Conservation (phyloP, 2,888 invertebrate species). For the Pomacea canaliculata region DNA sequence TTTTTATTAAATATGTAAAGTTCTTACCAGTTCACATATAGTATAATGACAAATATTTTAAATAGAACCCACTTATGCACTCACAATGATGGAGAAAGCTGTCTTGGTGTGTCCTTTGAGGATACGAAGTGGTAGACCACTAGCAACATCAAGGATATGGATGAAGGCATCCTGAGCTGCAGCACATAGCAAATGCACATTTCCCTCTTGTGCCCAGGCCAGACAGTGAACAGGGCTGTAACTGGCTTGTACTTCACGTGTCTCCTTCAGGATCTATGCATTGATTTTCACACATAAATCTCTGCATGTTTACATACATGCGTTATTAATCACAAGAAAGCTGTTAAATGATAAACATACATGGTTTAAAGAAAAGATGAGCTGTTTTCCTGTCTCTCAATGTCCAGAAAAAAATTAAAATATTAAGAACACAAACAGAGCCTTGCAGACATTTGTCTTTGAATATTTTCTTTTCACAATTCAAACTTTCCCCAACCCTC, state of each 20-base stretch:
- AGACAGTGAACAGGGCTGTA: constrained; percentile 49
- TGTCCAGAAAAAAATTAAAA: too few species aligned
- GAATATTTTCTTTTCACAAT: too few species aligned
- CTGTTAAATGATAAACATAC: too few species aligned
- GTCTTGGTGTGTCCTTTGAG: constrained; percentile 52
- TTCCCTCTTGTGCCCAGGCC: constrained; percentile 48
- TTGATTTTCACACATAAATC: too few species aligned
- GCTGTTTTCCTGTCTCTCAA: too few species aligned
- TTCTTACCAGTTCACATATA: too few species aligned
- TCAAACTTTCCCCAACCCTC: too few species aligned
- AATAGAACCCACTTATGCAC: neutral
- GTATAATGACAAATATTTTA: too few species aligned
- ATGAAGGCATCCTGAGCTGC: constrained; percentile 50
- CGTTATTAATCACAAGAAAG: neutral
- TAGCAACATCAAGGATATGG: constrained; percentile 48
- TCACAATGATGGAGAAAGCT: constrained; percentile 47
- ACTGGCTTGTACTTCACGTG: constrained; percentile 48
- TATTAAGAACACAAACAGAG: too few species aligned
- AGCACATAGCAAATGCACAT: constrained; percentile 49
- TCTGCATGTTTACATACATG: neutral
- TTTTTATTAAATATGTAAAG: too few species aligned
- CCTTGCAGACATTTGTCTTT: too few species aligned
- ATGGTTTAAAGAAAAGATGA: too few species aligned
- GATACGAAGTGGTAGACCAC: constrained; percentile 53
- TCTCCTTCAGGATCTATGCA: constrained; percentile 44